phyloP scores from a whole-genome alignment of 1,140 invertebrate species.

The Drosophila saltans region DNA sequence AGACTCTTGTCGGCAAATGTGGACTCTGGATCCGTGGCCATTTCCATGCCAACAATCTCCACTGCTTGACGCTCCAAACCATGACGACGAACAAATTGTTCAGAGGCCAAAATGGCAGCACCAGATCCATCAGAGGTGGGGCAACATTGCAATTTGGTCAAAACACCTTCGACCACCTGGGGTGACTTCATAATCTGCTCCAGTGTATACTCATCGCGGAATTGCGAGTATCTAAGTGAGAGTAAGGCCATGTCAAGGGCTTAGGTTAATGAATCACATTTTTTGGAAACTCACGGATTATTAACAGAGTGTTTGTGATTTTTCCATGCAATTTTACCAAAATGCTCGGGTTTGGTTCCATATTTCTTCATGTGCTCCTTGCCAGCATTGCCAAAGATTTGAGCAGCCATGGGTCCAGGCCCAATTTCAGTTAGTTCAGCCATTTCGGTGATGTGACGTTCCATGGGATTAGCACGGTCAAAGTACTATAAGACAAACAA shows the following conservation, averaged over 20 bases:
- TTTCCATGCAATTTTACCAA: constrained; percentile 98
- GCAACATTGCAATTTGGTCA: constrained; percentile 98
- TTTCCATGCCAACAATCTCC: constrained; percentile 97
- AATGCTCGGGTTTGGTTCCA: constrained; percentile 94
- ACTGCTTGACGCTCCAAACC: constrained; percentile 93
- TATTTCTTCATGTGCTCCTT: constrained; percentile 98
- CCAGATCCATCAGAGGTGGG: constrained; percentile 98
- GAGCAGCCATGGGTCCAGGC: constrained; percentile 92
- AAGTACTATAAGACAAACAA: constrained; percentile 86
- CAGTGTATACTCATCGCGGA: constrained; percentile 93
- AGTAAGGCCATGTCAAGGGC: background rate
- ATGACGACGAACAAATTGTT: constrained; percentile 94
- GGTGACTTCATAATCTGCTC: constrained; percentile 95
- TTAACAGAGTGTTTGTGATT: constrained; percentile 98
- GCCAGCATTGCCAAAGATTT: constrained; percentile 98
- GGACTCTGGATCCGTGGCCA: constrained; percentile 94
- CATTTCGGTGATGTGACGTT: constrained; percentile 95
- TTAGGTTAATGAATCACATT: background rate
- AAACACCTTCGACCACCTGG: constrained; percentile 92
- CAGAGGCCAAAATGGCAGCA: constrained; percentile 94
- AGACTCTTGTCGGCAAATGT: constrained; percentile 90
- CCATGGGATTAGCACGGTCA: constrained; percentile 96
- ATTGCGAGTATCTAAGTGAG: constrained; percentile 90
- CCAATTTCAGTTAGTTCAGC: constrained; percentile 91
- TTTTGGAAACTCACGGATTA: constrained; percentile 89